These are phyloP conservation scores for Oncorhynchus kisutch DNA, from an alignment of 2,113 vertebrate genomes.

Conservation along the genomic window DNA sequence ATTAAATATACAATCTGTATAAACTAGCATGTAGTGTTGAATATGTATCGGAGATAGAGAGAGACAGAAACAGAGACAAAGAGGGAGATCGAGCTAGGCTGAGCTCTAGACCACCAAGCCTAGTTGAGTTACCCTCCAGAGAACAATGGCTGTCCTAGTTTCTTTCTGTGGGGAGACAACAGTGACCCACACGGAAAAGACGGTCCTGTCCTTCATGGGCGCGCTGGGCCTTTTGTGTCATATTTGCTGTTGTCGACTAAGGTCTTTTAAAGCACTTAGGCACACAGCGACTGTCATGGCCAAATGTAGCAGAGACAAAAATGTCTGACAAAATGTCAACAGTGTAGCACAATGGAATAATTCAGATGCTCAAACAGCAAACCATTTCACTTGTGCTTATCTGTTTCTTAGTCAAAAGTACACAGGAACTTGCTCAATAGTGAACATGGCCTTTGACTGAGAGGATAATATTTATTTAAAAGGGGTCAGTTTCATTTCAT, in stretches of 20 bases:
- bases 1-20: background rate
- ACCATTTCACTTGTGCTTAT: constrained; percentile 14
- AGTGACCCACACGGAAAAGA: constrained; percentile 24
- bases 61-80: background rate
- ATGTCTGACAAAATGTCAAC: constrained; percentile 22
- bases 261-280: constrained; percentile 26
- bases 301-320: background rate
- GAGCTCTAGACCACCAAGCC: constrained; percentile 10
- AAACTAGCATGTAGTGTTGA: background rate
- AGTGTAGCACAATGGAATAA: constrained; percentile 8
- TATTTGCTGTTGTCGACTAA: constrained; percentile 29
- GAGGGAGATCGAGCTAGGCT: background rate
- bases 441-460: background rate
- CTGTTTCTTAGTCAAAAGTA: constrained; percentile 6
- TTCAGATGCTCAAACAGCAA: constrained; percentile 24
- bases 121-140: constrained; percentile 22
- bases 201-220: constrained; percentile 15
- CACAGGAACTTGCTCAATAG: background rate
- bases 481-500: background rate
- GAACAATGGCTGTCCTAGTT: constrained; percentile 48
- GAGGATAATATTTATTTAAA: background rate
- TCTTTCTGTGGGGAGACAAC: constrained; percentile 33
- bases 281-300: background rate
- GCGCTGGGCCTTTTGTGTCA: constrained; percentile 24
- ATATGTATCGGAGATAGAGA: background rate